Percentiles rank a stretch among this genome's conserved stretches.
Evolutionary conservation across 2,113 vertebrate genomes (phyloP).

Genomic region (Numida meleagris): DNA sequence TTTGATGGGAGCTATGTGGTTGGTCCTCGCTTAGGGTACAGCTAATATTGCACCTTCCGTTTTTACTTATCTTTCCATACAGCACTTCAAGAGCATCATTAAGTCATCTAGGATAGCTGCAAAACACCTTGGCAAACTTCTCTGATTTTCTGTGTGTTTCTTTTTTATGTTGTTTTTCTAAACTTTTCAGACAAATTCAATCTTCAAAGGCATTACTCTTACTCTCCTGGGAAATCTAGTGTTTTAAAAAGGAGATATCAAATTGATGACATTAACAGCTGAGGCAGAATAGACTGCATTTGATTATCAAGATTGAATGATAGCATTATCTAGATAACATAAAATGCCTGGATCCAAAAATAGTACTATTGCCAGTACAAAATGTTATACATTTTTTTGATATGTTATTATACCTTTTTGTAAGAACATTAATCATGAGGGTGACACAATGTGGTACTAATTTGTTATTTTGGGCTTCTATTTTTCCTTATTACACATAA

Average conservation of each 20-base stretch:
- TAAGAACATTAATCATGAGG: background rate
- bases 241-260: background rate
- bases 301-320: constrained; percentile 43
- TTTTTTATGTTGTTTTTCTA: background rate
- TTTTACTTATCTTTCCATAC: background rate
- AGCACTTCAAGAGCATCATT: background rate
- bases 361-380: background rate
- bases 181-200: background rate
- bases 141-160: background rate
- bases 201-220: background rate
- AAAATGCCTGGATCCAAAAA: background rate
- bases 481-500: background rate
- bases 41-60: background rate
- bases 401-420: background rate
- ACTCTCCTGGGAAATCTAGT: background rate
- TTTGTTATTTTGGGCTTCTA: background rate
- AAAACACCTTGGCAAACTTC: background rate
- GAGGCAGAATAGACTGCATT: background rate
- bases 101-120: background rate
- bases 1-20: too few relatives aligned
- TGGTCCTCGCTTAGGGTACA: background rate
- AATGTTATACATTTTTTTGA: background rate
- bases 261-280: constrained; percentile 1
- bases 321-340: constrained; percentile 1
- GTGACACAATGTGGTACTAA: background rate